phyloP scores from a whole-genome alignment of 2,797 vertebrate species.

The Brotula barbata region DNA sequence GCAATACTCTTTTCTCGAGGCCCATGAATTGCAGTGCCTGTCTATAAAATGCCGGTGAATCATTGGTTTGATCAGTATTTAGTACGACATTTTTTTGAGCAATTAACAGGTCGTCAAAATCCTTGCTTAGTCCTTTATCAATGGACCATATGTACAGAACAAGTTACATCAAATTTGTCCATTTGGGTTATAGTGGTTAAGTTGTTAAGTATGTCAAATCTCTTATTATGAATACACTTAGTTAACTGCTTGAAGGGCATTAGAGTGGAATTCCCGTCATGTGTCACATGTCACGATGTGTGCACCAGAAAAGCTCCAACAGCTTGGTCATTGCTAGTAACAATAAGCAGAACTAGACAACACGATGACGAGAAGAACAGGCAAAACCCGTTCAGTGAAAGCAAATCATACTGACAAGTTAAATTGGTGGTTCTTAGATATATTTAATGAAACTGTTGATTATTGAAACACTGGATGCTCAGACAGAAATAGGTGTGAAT shows the following conservation, averaged over 20 bases:
- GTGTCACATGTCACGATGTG: conserved; percentile 11
- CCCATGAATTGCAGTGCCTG: background rate
- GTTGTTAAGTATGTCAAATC: conserved; percentile 9
- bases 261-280: conserved; percentile 1
- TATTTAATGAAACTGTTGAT: too few species aligned
- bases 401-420: too few species aligned
- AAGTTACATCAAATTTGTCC: conserved; percentile 12
- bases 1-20: background rate
- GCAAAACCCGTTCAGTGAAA: conserved; percentile 1
- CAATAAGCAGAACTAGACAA: conserved; percentile 1
- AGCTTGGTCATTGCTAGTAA: background rate
- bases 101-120: background rate
- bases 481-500: too few species aligned
- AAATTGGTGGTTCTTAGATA: too few species aligned
- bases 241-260: conserved; percentile 16
- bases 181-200: conserved; percentile 8
- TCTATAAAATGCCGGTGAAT: background rate
- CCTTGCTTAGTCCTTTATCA: conserved; percentile 12
- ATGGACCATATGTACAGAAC: background rate
- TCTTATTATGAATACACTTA: conserved; percentile 1
- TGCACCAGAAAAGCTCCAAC: conserved; percentile 7
- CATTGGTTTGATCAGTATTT: background rate
- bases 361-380: background rate
- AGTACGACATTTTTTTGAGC: background rate
- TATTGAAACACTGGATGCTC: too few species aligned